These are phyloP conservation scores for Bathynomus jamesi DNA, from an alignment of 1,140 invertebrate species.

Conservation along the genomic window DNA sequence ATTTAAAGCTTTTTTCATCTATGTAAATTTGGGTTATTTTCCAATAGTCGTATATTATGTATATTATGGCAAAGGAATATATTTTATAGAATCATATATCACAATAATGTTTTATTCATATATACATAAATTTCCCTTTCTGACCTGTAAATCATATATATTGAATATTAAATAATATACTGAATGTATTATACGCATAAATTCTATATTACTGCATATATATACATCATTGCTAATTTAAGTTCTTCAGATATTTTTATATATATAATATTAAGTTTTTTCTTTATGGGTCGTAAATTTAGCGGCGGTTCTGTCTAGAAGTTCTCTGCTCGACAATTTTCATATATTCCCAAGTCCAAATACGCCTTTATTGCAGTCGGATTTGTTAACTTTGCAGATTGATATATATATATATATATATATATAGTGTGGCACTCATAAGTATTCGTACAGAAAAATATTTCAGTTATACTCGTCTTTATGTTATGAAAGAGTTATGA, in stretches of 20 bases:
- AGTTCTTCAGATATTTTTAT: not conserved
- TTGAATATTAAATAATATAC: not conserved
- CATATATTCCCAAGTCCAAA: too few relatives aligned
- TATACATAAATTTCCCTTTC: not conserved
- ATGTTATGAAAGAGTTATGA: too few relatives aligned
- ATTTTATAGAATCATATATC: conserved; percentile 1
- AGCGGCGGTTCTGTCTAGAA: too few relatives aligned
- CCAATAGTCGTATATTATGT: not conserved
- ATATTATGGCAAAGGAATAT: not conserved
- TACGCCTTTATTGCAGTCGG: too few relatives aligned
- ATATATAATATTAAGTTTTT: too few relatives aligned
- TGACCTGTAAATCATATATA: not conserved
- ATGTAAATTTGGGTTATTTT: not conserved
- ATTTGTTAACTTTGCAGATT: too few relatives aligned
- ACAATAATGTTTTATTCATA: not conserved
- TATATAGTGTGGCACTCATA: too few relatives aligned
- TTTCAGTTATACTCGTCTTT: too few relatives aligned
- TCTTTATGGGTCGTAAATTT: too few relatives aligned
- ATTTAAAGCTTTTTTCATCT: not conserved
- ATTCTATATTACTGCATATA: conserved; percentile 1
- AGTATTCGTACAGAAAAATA: too few relatives aligned
- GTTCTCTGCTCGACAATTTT: too few relatives aligned
- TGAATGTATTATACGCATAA: not conserved
- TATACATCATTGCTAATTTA: not conserved
- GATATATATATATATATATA: too few relatives aligned